Evolutionary conservation across 1,140 invertebrate species (phyloP), one percentile per base, ranked within the genome.

Genomic region (Leptonema lineaticorne): DNA sequence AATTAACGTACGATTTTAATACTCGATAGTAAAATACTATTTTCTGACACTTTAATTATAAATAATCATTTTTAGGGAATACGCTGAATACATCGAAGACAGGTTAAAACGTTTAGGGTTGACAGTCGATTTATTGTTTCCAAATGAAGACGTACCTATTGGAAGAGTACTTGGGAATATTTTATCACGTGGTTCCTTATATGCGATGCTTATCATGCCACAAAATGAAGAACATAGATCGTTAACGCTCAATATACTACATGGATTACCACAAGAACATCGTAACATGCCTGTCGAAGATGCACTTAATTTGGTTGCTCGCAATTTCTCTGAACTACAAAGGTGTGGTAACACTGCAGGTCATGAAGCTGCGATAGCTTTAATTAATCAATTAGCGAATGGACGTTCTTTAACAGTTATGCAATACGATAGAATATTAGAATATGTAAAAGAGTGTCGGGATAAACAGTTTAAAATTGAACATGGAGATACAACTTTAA

Each of bases 221-320:
- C 86, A 90, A 71, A 96, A 97, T 77, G 90, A 93, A 76, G 87
- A 90, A 73, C 88, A 94, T 73, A 86, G 88, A 73, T 96, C 93
- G 65, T 81, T 97, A 27, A 97, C 94, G 16, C 80, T 98, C 1
- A 95, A 96, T 74, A 94, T 97, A 69, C 81, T 97, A 18, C 92
- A 96, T 81, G 94, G 94, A 16, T 82, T 91, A 74, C 92, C 93
- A 11, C 92, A 96, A 89, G 95, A 96, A 77, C 94, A 97, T 76
- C 87, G 94, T 70, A 96, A 97, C 79, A 96, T 97, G 92, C 94
- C 93, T 0, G 75, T 95, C n/a, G 92, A 96, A 60, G 93, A 96
- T 80, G 93, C 94, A 1, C 83, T 96, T 63, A 85, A 85, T 67
- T 82, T 96, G 41, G 84, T 97, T 29, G 84, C 85, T 20, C 85